phyloP scores from a whole-genome alignment of 2,113 vertebrate species.

The Tyto alba region DNA sequence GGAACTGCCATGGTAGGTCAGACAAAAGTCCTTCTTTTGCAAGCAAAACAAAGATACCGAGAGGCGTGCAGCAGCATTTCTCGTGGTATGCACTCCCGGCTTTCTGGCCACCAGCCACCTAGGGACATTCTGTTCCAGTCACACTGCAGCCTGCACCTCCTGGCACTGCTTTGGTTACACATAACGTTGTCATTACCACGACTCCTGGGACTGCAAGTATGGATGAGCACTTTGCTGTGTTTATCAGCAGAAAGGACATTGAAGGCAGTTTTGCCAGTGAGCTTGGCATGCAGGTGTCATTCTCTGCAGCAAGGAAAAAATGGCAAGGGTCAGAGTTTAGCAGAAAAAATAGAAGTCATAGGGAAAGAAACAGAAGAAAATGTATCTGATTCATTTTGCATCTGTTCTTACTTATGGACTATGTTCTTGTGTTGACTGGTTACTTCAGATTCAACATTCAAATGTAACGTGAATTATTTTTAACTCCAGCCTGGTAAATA shows the following conservation, averaged over 20 bases:
- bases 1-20: background rate
- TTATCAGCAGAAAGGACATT: background rate
- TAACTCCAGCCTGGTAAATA: background rate
- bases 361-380: background rate
- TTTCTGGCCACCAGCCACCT: background rate
- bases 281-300: background rate
- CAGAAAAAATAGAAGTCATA: background rate
- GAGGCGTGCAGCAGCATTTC: accelerated
- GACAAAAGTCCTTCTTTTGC: background rate
- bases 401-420: slow-evolving; percentile 29
- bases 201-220: background rate
- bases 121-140: background rate
- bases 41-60: background rate
- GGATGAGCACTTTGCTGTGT: background rate
- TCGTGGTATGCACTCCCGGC: background rate
- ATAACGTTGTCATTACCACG: background rate
- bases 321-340: background rate
- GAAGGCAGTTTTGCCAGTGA: background rate
- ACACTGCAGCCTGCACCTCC: background rate
- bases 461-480: background rate
- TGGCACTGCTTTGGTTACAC: background rate
- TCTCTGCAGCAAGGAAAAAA: background rate
- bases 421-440: background rate
- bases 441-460: background rate
- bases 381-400: background rate